Conservation (phyloP, 2,113 vertebrate species). For the Pterocles orientalis region DNA sequence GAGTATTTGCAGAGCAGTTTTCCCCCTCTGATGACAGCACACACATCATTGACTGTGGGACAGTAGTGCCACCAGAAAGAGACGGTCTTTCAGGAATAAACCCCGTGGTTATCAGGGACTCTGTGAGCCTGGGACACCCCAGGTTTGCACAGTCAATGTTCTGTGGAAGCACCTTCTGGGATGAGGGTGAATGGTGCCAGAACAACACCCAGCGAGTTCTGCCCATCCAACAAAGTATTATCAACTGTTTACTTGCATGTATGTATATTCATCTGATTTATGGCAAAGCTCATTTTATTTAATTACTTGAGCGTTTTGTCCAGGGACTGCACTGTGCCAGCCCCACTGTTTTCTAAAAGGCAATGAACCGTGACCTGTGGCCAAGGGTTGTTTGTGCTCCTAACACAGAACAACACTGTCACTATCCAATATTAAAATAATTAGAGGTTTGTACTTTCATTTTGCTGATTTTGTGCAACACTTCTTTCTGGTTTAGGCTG, state of each 20-base stretch:
- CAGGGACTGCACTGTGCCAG: not conserved
- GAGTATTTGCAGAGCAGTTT: not conserved
- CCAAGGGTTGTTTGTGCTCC: constrained; percentile 44
- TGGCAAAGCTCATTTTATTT: not conserved
- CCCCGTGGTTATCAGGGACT: fast-evolving
- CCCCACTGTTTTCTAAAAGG: not conserved
- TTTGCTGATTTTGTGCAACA: constrained; percentile 24
- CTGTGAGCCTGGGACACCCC: not conserved
- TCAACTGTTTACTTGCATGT: not conserved
- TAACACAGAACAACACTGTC: not conserved
- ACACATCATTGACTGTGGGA: not conserved
- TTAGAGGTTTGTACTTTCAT: constrained; percentile 47
- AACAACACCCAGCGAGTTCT: not conserved
- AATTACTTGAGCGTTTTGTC: not conserved
- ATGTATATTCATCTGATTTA: not conserved
- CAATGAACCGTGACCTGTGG: constrained; percentile 40
- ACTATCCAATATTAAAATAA: constrained; percentile 63
- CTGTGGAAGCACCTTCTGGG: not conserved
- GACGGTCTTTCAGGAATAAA: not conserved
- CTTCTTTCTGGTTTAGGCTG: constrained; percentile 27
- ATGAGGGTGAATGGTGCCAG: not conserved
- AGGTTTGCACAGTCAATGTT: not conserved
- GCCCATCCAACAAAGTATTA: not conserved
- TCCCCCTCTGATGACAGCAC: not conserved
- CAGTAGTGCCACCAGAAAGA: not conserved